Conservation (phyloP, 2,113 vertebrate genomes). For the Actenoides hombroni region DNA sequence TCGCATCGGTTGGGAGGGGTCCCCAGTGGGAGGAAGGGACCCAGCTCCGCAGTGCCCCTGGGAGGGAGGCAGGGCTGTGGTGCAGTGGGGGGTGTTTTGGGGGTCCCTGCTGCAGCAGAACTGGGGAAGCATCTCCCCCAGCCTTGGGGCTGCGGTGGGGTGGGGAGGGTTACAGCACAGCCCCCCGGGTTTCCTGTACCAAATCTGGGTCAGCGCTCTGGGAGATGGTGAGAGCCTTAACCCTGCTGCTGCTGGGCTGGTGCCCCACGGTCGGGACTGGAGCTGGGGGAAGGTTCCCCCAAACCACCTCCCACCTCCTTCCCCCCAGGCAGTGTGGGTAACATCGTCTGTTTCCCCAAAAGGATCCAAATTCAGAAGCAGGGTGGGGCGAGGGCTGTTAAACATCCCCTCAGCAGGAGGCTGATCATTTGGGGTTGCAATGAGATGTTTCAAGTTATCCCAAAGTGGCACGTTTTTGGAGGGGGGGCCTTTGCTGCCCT, state of each 20-base stretch:
- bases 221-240: background rate
- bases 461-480: background rate
- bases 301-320: background rate
- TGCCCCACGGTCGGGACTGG: rapidly evolving
- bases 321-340: rapidly evolving
- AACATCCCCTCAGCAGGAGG: too few relatives aligned
- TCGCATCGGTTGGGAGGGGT: background rate
- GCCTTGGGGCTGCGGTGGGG: background rate
- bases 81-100: background rate
- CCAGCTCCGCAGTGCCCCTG: rapidly evolving
- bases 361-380: background rate
- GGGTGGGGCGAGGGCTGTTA: rapidly evolving
- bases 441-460: background rate
- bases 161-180: background rate
- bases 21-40: background rate
- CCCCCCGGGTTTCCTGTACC: background rate
- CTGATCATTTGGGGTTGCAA: background rate
- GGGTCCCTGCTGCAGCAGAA: background rate
- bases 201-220: background rate
- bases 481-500: background rate
- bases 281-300: background rate
- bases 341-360: background rate
- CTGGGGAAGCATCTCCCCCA: too few relatives aligned
- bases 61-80: background rate
- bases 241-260: background rate